Evolutionary conservation across 2,888 invertebrate species (phyloP).

Genomic region (Dexiosoma caninum): DNA sequence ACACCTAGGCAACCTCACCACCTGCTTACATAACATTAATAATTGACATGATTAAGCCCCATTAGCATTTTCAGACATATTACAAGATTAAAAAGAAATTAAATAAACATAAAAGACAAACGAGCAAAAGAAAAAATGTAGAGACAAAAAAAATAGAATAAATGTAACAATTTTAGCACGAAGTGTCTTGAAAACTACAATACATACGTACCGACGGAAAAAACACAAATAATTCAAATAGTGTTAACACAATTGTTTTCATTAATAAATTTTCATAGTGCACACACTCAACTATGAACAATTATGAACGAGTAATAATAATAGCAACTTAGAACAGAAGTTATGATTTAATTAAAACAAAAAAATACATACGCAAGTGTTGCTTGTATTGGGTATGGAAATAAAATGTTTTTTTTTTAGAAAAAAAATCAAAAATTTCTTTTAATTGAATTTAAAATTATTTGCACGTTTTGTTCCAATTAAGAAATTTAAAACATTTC

Average conservation of each 20-base stretch:
- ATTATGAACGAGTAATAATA: neutral
- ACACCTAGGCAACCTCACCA: neutral
- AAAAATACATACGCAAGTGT: too few relatives aligned
- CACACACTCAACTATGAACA: conserved; percentile 13
- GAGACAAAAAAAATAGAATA: conserved; percentile 9
- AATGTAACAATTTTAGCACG: conserved; percentile 23
- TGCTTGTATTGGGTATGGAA: too few relatives aligned
- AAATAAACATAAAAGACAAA: too few relatives aligned
- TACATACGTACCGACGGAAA: neutral
- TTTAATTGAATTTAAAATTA: conserved; percentile 51
- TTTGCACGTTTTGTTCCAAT: conserved; percentile 59
- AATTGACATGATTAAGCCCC: neutral
- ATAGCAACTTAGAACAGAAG: neutral
- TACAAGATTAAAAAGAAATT: neutral
- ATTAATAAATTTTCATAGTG: conserved; percentile 45
- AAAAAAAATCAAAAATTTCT: conserved; percentile 15
- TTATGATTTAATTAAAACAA: neutral
- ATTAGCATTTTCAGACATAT: conserved; percentile 32
- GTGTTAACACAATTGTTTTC: conserved; percentile 43
- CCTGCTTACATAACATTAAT: neutral
- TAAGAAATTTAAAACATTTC: conserved; percentile 56
- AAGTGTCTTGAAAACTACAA: conserved; percentile 16
- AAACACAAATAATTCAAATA: conserved; percentile 19
- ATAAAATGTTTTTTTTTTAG: neutral
- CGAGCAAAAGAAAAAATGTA: neutral